Conservation (phyloP, 2,888 invertebrate genomes). For the Cephonodes hylas region DNA sequence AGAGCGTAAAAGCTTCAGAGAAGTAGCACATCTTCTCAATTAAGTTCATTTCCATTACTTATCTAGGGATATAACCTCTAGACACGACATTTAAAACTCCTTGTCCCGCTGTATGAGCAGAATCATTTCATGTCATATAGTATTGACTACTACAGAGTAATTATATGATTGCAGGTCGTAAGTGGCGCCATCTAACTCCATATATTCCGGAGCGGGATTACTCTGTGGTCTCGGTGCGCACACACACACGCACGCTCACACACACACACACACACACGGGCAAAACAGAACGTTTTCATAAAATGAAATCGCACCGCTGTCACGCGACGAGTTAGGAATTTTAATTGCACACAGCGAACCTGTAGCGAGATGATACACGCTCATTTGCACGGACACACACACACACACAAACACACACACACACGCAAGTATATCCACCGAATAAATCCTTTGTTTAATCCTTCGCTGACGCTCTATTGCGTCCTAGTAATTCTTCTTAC, state of each 20-base stretch:
- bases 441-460: background rate
- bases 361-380: constrained; percentile 1
- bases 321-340: constrained; percentile 46
- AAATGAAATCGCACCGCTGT: constrained; percentile 48
- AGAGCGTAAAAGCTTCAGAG: too few relatives aligned
- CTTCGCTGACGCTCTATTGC: background rate
- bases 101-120: too few relatives aligned
- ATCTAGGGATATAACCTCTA: too few relatives aligned
- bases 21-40: too few relatives aligned
- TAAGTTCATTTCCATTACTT: too few relatives aligned
- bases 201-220: background rate
- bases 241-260: constrained; percentile 10
- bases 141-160: background rate
- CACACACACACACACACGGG: constrained; percentile 14
- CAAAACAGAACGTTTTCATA: constrained; percentile 47
- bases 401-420: background rate
- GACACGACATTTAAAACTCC: too few relatives aligned
- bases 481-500: background rate
- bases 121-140: too few relatives aligned
- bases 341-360: constrained; percentile 31
- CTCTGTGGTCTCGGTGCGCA: background rate
- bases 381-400: background rate
- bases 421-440: background rate
- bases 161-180: background rate
- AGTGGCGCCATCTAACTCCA: constrained; percentile 2